These are phyloP conservation scores for Engystomops pustulosus DNA, from an alignment of 2,113 vertebrate genomes.

Conservation along the genomic window DNA sequence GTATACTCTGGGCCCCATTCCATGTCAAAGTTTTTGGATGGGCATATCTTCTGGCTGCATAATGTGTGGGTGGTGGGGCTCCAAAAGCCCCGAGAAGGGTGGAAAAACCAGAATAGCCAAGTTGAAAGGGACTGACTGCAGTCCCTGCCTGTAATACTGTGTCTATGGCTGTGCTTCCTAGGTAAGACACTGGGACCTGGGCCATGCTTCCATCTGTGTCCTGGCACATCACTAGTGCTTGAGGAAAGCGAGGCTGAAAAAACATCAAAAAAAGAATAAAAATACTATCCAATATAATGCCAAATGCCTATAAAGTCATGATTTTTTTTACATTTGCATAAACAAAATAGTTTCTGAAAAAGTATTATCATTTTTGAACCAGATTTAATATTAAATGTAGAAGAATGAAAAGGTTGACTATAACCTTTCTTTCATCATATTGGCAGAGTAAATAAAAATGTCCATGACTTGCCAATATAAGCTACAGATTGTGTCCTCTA, in stretches of 20 bases:
- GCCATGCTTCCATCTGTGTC: slow-evolving; percentile 32
- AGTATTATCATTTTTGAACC: too few species aligned
- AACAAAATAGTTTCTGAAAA: too few species aligned
- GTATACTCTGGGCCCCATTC: neutral
- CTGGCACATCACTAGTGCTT: slow-evolving; percentile 36
- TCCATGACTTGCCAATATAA: neutral
- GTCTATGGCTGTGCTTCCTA: slow-evolving; percentile 42
- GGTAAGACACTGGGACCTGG: slow-evolving; percentile 62
- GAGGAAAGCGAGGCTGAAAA: slow-evolving; percentile 63
- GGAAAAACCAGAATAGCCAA: neutral
- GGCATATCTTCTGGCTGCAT: neutral
- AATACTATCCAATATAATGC: neutral
- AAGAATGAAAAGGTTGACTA: too few species aligned
- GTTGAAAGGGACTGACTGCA: neutral
- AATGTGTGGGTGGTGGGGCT: slow-evolving; percentile 12
- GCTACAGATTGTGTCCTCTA: neutral
- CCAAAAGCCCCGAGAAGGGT: slow-evolving; percentile 17
- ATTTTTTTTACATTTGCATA: too few species aligned
- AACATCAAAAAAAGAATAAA: neutral
- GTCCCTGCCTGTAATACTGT: neutral
- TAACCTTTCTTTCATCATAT: neutral
- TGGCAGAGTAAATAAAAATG: neutral
- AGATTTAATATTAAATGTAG: too few species aligned
- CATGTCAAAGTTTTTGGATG: slow-evolving; percentile 50
- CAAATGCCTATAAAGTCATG: too few species aligned